phyloP scores from a whole-genome alignment of 2,888 invertebrate species.

The Allolobophora icterica region DNA sequence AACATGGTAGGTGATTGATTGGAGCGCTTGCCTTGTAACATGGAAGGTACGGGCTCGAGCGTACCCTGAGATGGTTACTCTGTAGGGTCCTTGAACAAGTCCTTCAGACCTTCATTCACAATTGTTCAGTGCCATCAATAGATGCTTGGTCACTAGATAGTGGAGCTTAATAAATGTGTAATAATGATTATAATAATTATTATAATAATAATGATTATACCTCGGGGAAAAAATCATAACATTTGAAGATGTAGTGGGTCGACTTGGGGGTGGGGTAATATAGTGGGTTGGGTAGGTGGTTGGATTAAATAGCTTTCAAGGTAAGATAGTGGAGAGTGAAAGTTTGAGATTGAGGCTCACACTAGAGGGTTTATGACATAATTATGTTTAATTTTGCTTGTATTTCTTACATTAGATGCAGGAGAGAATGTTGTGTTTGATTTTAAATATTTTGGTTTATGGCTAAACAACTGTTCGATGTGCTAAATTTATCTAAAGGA shows the following conservation, averaged over 20 bases:
- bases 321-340: background rate
- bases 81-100: too few relatives aligned
- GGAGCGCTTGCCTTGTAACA: too few relatives aligned
- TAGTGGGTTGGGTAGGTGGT: background rate
- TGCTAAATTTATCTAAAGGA: background rate
- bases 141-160: too few relatives aligned
- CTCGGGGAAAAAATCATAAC: too few relatives aligned
- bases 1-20: too few relatives aligned
- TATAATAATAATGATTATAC: too few relatives aligned
- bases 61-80: too few relatives aligned
- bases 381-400: background rate
- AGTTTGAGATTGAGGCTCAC: background rate
- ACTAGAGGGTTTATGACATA: background rate
- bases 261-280: background rate
- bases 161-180: too few relatives aligned
- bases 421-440: background rate
- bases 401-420: background rate
- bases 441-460: background rate
- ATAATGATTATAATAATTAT: too few relatives aligned
- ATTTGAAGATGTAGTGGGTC: background rate
- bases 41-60: too few relatives aligned
- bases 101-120: too few relatives aligned
- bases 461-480: background rate
- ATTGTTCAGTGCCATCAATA: too few relatives aligned
- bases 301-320: background rate